Evolutionary conservation across 2,888 invertebrate genomes (phyloP), one percentile per base, ranked within the genome.

Genomic region (Blera fallax): DNA sequence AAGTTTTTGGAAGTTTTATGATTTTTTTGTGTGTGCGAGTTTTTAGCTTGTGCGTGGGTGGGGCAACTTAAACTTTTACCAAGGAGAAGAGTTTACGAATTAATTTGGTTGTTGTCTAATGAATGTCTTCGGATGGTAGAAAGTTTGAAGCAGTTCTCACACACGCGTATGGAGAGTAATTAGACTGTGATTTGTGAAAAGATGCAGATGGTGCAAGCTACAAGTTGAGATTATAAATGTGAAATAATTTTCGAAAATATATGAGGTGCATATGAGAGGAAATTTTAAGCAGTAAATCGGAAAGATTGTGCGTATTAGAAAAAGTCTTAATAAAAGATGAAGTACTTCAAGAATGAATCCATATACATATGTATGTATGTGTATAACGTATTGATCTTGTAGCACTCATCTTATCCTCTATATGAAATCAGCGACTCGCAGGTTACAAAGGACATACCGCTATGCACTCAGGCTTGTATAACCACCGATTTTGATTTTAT

Each of bases 41-140:
- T 60, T 72, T 43, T 10, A 16, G 16, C 16, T 40, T n/a, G n/a
- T n/a, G n/a, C 43, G 27, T 60, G 14, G 60, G 34, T 27, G 54
- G 27, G 18, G 34, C 18, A 27, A 52, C 18, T 64, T 56, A 14
- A 65, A 76, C 43, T 62, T 62, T 62, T 34, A 24, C 11, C 29
- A 27, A 43, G 56, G 48, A 24, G 54, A 10, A 37, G 40, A 37
- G 43, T 24, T 48, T 56, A 34, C 56, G 48, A 65, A 65, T 54
- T 74, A 76, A 65, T 76, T 76, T 56, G 24, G 56, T 64, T 76
- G 56, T 34, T 64, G 65, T 65, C 56, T 76, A 65, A 73, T 62
- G 62, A 73, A 73, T 62, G 73, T 73, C 52, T 60, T 60, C 6
- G 65, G 21, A 3, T n/a, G 16, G 50, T 14, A 50, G 65, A 43